Base-by-base conservation (phyloP, 2,888 invertebrate species). In the Amblyteles armatorius region DNA sequence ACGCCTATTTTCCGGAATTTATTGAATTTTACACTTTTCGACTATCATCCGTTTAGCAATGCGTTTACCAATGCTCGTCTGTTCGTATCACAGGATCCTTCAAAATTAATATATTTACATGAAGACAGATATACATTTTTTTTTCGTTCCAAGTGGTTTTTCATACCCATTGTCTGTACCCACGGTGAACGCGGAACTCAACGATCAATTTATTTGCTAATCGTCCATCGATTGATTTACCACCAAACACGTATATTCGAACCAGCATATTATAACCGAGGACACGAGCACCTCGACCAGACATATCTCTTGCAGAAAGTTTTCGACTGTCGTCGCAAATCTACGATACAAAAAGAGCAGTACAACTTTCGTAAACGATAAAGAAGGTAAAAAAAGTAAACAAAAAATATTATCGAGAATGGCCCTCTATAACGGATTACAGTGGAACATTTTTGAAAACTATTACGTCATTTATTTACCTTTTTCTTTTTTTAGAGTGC, bases 241-340 rank as follows among this genome's bases (percentile, higher is more conserved):
- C 87, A 82, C 76, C 33, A 88, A 82, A 63, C 87, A 85, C 36
- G 80, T 85, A 65, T 89, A 89, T 44, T 85, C 84, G 40, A 87
- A 55, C 26, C 87, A 36, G n/a, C 88, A 89, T n/a, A 88, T 57
- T 44, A 87, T 79, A 26, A 79, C n/a, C 7, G 87, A 87, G 7
- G 86, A 82, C 0, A 86, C 86, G 26, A 85, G 52, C n/a, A 88
- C 29, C 65, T 89, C 86, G 36, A 87, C 80, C 6, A 88, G 60
- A 60, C 85, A 89, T 3, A 88, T 65, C 52, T 87, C 77, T 13
- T 73, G 80, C 22, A 89, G 29, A 29, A 79, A 63, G 7, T 79
- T 57, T 7, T 89, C 87, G 55, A 85, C 74, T 4, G 83, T 81
- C 4, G 86, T 63, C 36, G 91, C 88, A 52, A 92, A 91, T 50